Percentiles rank a stretch among this genome's conserved stretches.
These are phyloP conservation scores for Heliopora coerulea DNA, from an alignment of 92 coral and sea anemone genomes.

Conservation along the genomic window DNA sequence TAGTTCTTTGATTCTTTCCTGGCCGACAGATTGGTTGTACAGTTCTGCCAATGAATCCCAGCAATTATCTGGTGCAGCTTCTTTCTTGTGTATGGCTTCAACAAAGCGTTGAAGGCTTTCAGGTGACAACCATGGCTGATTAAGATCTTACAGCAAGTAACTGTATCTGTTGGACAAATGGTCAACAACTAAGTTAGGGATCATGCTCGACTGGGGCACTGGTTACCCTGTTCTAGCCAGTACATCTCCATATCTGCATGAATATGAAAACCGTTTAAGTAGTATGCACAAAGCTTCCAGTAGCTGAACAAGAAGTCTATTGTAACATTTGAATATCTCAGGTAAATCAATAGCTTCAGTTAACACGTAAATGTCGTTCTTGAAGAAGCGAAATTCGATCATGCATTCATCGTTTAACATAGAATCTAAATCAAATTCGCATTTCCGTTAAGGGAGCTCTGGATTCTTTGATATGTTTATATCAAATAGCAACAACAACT, in stretches of 20 bases:
- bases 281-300: conserved; percentile 44
- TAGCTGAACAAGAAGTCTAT: conserved; percentile 20
- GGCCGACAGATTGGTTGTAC: no score
- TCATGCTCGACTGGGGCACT: conserved; percentile 17
- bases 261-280: conserved; percentile 43
- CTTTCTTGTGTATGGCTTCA: background rate
- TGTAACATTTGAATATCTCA: conserved; percentile 22
- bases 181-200: conserved; percentile 23
- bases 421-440: no score
- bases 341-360: background rate
- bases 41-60: no score
- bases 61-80: background rate
- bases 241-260: conserved; percentile 43
- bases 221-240: conserved; percentile 34
- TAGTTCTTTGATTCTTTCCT: no score
- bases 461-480: no score
- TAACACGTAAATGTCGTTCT: no score
- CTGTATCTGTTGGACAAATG: background rate
- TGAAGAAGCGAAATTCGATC: no score
- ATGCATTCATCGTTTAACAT: no score
- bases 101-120: conserved; percentile 3
- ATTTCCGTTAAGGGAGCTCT: no score
- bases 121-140: conserved; percentile 20
- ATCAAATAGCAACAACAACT: no score
- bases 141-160: background rate